A percentile compares a stretch with the other conserved stretches of the same genome.
phyloP scores from a whole-genome alignment of 2,888 invertebrate species.

The Pocota personata region DNA sequence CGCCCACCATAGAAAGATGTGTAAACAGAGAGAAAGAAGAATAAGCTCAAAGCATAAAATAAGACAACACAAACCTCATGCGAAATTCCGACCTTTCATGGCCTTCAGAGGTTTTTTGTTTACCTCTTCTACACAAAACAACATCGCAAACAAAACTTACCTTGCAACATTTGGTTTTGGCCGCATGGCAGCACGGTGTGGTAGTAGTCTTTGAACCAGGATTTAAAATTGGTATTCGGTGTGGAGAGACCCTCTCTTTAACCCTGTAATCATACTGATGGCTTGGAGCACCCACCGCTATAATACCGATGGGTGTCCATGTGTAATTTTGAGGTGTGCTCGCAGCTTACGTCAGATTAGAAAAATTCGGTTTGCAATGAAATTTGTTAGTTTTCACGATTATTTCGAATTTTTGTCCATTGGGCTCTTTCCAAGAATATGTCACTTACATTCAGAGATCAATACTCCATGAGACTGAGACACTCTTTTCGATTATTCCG shows the following conservation, averaged over 20 bases:
- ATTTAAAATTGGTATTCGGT: conserved; percentile 42
- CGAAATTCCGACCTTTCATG: conserved; percentile 71
- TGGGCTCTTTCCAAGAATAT: conserved; percentile 48
- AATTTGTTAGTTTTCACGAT: conserved; percentile 39
- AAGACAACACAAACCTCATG: conserved; percentile 4
- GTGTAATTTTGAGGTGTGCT: conserved; percentile 48
- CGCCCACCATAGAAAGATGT: conserved; percentile 20
- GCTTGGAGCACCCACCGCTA: conserved; percentile 39
- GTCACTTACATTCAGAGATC: conserved; percentile 1
- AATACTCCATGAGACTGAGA: conserved; percentile 13
- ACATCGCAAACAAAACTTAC: conserved; percentile 37
- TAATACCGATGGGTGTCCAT: conserved; percentile 33
- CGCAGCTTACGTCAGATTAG: not conserved
- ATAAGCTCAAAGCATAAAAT: conserved; percentile 28
- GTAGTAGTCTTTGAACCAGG: conserved; percentile 27
- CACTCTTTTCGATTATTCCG: conserved; percentile 24
- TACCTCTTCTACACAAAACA: conserved; percentile 43
- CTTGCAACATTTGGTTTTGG: conserved; percentile 43
- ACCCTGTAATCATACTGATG: conserved; percentile 51
- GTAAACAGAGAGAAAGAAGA: not conserved
- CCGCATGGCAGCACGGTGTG: not conserved
- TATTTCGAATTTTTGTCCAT: conserved; percentile 21
- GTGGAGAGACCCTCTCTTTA: conserved; percentile 13
- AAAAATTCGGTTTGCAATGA: conserved; percentile 25
- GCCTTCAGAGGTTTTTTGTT: conserved; percentile 71